phyloP scores from a whole-genome alignment of 2,797 vertebrate species.

The Peromyscus aztecus region DNA sequence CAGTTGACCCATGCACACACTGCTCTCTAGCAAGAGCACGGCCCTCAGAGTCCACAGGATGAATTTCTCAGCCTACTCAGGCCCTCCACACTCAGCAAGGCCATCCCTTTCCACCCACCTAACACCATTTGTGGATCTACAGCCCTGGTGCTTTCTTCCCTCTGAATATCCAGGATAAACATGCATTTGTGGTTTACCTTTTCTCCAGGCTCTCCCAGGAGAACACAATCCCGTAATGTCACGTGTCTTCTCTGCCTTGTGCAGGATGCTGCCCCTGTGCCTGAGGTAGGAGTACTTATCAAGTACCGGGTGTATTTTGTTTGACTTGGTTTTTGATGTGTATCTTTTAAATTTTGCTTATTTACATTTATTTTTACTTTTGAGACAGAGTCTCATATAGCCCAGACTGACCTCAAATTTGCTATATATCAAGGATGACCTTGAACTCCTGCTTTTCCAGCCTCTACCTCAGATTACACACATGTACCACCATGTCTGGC shows the following conservation, averaged over 20 bases:
- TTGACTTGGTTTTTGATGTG: neutral
- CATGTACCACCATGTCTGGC: neutral
- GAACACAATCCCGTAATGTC: neutral
- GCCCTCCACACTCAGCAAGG: neutral
- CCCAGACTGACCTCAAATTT: neutral
- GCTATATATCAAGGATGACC: neutral
- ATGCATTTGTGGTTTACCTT: neutral
- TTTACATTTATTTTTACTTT: neutral
- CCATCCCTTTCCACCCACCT: neutral
- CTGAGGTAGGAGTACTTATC: neutral
- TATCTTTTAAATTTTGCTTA: neutral
- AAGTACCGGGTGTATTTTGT: neutral
- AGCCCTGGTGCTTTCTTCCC: neutral
- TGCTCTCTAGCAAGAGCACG: neutral
- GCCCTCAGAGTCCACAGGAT: fast-evolving
- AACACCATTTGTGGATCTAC: fast-evolving
- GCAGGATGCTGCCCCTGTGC: neutral
- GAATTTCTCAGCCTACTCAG: neutral
- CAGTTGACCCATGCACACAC: neutral
- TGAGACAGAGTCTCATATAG: neutral
- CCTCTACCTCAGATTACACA: neutral
- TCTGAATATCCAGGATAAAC: neutral
- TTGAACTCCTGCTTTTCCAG: neutral
- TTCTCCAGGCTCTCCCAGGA: neutral
- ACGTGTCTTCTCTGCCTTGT: neutral